Evolutionary conservation across 1,140 invertebrate genomes (phyloP), one percentile per base, ranked within the genome.

Genomic region (Aphaenogaster floridana): DNA sequence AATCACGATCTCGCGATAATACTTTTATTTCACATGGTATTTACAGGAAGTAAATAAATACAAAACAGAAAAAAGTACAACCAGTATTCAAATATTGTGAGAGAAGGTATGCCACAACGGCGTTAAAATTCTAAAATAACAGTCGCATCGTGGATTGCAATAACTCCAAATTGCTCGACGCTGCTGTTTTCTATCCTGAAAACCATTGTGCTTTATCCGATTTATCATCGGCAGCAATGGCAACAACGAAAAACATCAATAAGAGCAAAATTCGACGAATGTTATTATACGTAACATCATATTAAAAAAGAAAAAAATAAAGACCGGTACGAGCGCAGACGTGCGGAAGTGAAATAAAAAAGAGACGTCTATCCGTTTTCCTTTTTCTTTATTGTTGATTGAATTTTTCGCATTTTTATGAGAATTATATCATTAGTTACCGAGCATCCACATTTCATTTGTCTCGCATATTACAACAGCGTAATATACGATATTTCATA

Each of bases 101-200:
- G 8, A 11, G 21, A 66, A 28, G 9, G 8, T 17, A 57, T 21
- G 21, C 3, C 17, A 5, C 21, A 28, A 77, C 28, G 36, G 28
- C 6, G 59, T 48, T 21, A 64, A 64, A 79, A 79, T 66, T 39
- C 42, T 64, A 66, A 79, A 79, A 79, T 45, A 78, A 64, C 34
- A 64, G 15, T 74, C 52, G 57, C 21, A 77, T 61, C 39, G 54
- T 17, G 6, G 36, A 81, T 81, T 74, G 39, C 39, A 76, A 61
- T 59, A 84, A 17, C 28, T 61, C 21, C 39, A 76, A 84, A 84
- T 83, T 83, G 39, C 8, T 71, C 48, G n/a, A 71, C n/a, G n/a
- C 13, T 21, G 17, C 57, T 64, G 28, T 57, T 21, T 72, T 59
- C 50, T 17, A 6, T 13, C 50, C 28, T 9, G 39, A 11, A 39